Percentiles rank a stretch among this genome's conserved stretches.
These are phyloP conservation scores for Drosophila albomicans DNA, from an alignment of 1,140 invertebrate genomes.

Conservation along the genomic window DNA sequence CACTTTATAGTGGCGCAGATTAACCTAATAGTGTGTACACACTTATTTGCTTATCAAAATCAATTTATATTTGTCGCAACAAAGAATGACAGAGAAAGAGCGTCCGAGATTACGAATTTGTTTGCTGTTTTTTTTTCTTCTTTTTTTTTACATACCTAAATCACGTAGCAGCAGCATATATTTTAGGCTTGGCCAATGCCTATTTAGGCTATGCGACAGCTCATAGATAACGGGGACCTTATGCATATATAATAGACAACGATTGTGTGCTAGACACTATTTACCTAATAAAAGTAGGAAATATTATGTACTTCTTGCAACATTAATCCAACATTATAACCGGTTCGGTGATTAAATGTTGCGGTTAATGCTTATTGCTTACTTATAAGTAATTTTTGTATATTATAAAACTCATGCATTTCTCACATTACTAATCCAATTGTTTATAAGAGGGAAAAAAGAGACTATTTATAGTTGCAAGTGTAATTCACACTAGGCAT, in stretches of 20 bases:
- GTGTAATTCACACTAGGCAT: too few species aligned
- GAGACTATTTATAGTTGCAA: neutral
- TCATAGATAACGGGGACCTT: slow-evolving; percentile 31
- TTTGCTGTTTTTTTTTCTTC: neutral
- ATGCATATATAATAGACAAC: slow-evolving; percentile 9
- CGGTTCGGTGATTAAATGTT: neutral
- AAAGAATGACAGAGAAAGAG: neutral
- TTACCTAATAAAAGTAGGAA: slow-evolving; percentile 3
- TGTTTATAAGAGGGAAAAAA: neutral
- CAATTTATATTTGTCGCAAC: slow-evolving; percentile 36
- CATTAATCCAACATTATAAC: neutral
- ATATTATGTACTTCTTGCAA: neutral
- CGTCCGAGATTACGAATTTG: slow-evolving; percentile 17
- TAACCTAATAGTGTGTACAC: slow-evolving; percentile 44
- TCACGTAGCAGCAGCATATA: slow-evolving; percentile 28
- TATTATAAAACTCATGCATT: neutral
- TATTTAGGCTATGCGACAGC: slow-evolving; percentile 34
- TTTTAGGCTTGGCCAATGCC: slow-evolving; percentile 36
- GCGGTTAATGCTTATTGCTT: slow-evolving; percentile 7
- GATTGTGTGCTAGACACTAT: slow-evolving; percentile 6
- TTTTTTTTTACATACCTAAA: slow-evolving; percentile 7
- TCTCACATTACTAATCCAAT: neutral
- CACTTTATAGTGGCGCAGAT: slow-evolving; percentile 39
- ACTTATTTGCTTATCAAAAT: slow-evolving; percentile 46
- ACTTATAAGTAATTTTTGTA: neutral